phyloP scores from a whole-genome alignment of 2,113 vertebrate species.

The Serilophus lunatus region DNA sequence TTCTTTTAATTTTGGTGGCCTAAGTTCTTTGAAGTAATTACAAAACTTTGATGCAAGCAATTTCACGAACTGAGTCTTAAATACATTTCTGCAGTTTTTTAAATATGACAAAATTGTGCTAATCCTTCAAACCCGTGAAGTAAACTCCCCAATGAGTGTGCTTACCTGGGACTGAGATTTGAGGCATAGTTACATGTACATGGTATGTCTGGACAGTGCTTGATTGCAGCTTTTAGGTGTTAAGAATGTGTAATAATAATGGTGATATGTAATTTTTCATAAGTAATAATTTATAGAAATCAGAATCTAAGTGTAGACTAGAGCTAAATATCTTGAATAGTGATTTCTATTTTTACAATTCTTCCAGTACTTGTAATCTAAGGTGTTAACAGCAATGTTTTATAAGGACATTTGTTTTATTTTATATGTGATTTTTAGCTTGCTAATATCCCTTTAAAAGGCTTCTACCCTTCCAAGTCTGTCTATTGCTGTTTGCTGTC shows the following conservation, averaged over 20 bases:
- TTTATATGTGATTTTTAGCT: conserved; percentile 32
- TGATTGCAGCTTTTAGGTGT: background rate
- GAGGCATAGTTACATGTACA: background rate
- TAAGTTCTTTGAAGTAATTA: background rate
- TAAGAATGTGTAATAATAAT: background rate
- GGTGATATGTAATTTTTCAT: background rate
- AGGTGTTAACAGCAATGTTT: background rate
- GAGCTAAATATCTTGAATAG: background rate
- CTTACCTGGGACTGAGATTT: background rate
- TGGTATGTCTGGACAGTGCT: background rate
- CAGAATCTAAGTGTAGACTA: background rate
- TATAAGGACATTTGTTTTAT: background rate
- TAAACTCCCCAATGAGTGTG: background rate
- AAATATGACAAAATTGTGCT: background rate
- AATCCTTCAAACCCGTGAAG: background rate
- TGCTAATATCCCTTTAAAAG: conserved; percentile 17
- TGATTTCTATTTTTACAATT: background rate
- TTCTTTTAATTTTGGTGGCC: background rate
- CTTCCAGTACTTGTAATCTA: background rate
- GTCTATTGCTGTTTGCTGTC: background rate
- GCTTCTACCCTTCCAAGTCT: background rate
- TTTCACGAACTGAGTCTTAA: background rate
- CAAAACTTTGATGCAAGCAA: background rate
- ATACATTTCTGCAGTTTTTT: background rate
- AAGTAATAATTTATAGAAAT: background rate